Conservation (phyloP, 2,113 vertebrate species). For the Cettia cetti region DNA sequence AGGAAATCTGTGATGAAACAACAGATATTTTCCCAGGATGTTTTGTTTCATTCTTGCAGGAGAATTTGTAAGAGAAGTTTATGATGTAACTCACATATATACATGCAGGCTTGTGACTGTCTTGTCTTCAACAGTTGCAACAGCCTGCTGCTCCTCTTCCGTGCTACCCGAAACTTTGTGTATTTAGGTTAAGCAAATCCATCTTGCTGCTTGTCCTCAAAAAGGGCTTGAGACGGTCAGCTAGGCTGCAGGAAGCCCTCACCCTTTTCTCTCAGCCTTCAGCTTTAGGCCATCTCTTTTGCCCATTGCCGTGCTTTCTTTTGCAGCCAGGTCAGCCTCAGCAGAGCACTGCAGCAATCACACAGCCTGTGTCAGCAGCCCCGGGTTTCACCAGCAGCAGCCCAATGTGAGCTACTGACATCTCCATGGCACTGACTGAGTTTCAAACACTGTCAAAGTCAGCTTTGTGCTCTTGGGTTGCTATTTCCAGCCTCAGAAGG, state of each 20-base stretch:
- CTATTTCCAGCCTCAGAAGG: not conserved
- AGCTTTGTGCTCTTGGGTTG: not conserved
- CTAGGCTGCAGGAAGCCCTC: not conserved
- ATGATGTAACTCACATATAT: rapidly evolving
- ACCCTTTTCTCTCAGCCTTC: not conserved
- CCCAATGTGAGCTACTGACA: not conserved
- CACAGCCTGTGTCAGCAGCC: rapidly evolving
- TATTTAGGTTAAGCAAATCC: not conserved
- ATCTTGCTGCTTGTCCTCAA: not conserved
- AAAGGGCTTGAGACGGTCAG: not conserved
- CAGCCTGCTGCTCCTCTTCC: not conserved
- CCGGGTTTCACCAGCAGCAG: not conserved
- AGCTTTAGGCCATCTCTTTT: not conserved
- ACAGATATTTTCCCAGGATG: not conserved
- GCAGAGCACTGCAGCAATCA: not conserved
- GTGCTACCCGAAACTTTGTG: not conserved
- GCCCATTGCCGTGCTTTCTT: not conserved
- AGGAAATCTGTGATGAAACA: not conserved
- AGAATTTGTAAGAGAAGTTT: not conserved
- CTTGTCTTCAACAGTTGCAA: rapidly evolving
- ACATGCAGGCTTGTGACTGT: not conserved
- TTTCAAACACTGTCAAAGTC: not conserved
- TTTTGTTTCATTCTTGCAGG: not conserved
- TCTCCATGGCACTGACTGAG: not conserved
- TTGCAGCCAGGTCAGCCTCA: not conserved